Evolutionary conservation across 2,797 vertebrate genomes (phyloP), one percentile per base, ranked within the genome.

Genomic region (Dipus sagitta): DNA sequence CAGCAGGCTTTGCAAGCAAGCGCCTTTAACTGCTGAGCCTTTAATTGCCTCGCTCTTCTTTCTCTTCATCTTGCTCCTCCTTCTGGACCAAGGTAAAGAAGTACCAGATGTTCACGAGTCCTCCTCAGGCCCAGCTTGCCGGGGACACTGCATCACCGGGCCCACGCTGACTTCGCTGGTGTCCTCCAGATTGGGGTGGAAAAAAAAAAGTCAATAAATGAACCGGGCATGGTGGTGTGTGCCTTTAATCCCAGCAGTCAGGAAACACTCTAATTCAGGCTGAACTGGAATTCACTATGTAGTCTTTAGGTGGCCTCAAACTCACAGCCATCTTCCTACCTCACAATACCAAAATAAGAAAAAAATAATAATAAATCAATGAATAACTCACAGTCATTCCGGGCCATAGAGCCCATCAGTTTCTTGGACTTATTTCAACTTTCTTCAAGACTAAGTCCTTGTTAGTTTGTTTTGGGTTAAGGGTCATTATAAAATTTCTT

Each of bases 401-500:
- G 77, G 77, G 58, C 58, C 85, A 68, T 30, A 42, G 12, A 34
- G 42, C 30, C 14, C 58, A 62, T 34, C 81, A 86, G 38, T 30
- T 80, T 86, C 80, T 83, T 58, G 62, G 79, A 84, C 70, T 92
- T 52, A 70, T 86, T 91, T 93, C 54, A 92, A 72, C 23, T 67
- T 84, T 94, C 52, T 86, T 91, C 21, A 88, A 76, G 87, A 92
- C 67, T 34, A 89, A 92, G 26, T 91, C 54, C 17, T 86, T 32
- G 6, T 54, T 58, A 23, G 14, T 67, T 92, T 52, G 62, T 85
- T 52, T 70, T 93, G 83, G 67, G 26, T 77, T 74, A 88, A 92
- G 10, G 14, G 7, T 93, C 32, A 12, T 76, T 24, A 13, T 88
- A 11, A 85, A 71, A 65, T 82, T 92, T 79, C 58, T 92, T 79